Percentiles rank a stretch among this genome's conserved stretches.
These are phyloP conservation scores for Xylota sylvarum DNA, from an alignment of 2,888 invertebrate species.

Conservation along the genomic window DNA sequence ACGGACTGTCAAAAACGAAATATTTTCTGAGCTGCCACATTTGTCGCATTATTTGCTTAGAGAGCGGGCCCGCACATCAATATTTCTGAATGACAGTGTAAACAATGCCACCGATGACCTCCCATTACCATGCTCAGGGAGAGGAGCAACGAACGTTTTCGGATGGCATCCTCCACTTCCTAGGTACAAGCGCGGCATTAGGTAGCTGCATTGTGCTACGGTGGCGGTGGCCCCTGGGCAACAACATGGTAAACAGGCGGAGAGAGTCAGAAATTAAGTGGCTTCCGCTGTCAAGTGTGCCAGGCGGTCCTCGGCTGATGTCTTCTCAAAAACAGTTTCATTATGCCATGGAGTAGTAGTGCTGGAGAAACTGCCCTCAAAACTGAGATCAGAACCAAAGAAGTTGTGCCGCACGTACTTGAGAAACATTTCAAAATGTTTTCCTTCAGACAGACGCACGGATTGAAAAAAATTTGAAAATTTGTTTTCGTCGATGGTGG, in stretches of 20 bases:
- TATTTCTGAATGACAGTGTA: constrained; percentile 75
- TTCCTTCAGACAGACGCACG: constrained; percentile 34
- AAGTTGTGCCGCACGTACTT: constrained; percentile 64
- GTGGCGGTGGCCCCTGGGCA: constrained; percentile 7
- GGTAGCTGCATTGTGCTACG: constrained; percentile 25
- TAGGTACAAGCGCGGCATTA: constrained; percentile 21
- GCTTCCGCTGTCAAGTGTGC: constrained; percentile 74
- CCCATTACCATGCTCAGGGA: constrained; percentile 63
- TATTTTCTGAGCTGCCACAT: constrained; percentile 77
- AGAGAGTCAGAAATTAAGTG: constrained; percentile 73
- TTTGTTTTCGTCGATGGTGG: constrained; percentile 56
- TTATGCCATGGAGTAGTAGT: constrained; percentile 46
- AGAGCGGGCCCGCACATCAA: constrained; percentile 60
- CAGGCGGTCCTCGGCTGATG: constrained; percentile 43
- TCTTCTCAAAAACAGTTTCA: constrained; percentile 71
- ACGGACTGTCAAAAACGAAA: constrained; percentile 74
- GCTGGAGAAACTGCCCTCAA: constrained; percentile 45
- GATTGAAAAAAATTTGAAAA: constrained; percentile 33
- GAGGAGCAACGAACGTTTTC: constrained; percentile 56
- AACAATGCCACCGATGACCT: constrained; percentile 76
- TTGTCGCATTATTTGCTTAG: constrained; percentile 77
- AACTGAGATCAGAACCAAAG: constrained; percentile 51
- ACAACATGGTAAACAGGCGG: constrained; percentile 64
- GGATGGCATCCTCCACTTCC: constrained; percentile 69
- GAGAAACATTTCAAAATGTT: constrained; percentile 43